Conservation (phyloP, 2,113 vertebrate genomes). For the Melanerpes formicivorus region DNA sequence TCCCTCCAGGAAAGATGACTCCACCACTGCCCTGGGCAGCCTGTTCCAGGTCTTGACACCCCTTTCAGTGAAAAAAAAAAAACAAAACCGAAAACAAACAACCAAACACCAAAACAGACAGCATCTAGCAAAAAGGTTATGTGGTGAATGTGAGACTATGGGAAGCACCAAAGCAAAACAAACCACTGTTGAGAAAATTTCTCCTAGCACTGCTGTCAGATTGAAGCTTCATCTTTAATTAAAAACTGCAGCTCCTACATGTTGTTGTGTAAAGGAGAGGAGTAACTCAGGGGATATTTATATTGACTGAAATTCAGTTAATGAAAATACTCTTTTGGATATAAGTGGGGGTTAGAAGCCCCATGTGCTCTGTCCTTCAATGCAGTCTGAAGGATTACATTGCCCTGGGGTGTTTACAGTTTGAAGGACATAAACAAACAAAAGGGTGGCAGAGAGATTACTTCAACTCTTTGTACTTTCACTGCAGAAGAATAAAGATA, state of each 20-base stretch:
- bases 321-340: neutral
- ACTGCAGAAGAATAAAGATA: neutral
- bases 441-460: neutral
- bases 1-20: too few species aligned
- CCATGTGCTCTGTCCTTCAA: neutral
- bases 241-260: neutral
- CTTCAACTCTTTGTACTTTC: neutral
- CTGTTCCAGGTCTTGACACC: too few species aligned
- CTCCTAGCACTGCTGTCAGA: neutral
- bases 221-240: neutral
- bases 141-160: neutral
- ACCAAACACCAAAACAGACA: neutral
- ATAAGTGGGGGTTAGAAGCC: neutral
- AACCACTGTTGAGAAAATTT: neutral
- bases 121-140: accelerated
- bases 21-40: too few species aligned
- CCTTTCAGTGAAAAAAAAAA: too few species aligned
- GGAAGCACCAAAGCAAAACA: neutral
- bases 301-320: neutral
- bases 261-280: neutral
- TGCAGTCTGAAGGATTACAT: neutral
- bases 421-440: neutral
- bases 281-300: neutral
- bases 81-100: too few species aligned
- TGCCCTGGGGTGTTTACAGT: neutral